These are phyloP conservation scores for Mimumesa dahlbomi DNA, from an alignment of 2,888 invertebrate genomes.

Conservation along the genomic window DNA sequence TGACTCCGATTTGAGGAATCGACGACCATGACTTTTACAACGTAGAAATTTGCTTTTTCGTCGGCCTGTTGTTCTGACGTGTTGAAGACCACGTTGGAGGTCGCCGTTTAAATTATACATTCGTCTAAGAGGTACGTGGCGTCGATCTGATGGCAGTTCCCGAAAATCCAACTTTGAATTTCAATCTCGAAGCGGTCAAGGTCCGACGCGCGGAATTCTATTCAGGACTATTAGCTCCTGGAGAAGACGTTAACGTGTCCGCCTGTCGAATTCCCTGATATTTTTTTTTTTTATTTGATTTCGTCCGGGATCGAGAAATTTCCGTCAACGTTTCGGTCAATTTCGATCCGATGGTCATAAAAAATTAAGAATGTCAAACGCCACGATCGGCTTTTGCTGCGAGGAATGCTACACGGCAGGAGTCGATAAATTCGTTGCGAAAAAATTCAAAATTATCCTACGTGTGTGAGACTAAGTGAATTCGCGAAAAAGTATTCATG, in stretches of 20 bases:
- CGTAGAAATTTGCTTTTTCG: constrained; percentile 1
- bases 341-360: too few species aligned
- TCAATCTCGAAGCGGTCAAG: constrained; percentile 69
- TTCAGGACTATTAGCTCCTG: constrained; percentile 18
- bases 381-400: too few species aligned
- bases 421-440: too few species aligned
- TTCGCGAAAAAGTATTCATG: constrained; percentile 8
- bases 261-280: not conserved
- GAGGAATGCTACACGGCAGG: too few species aligned
- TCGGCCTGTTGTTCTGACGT: constrained; percentile 26
- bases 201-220: constrained; percentile 46
- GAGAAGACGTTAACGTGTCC: constrained; percentile 4
- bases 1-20: not conserved
- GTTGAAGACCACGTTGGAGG: constrained; percentile 52
- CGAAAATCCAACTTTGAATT: constrained; percentile 70
- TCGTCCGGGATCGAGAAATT: too few species aligned
- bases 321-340: too few species aligned
- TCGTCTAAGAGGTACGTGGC: constrained; percentile 57
- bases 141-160: constrained; percentile 64
- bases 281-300: not conserved
- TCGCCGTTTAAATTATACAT: constrained; percentile 71
- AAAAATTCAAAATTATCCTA: not conserved
- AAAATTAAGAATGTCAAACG: too few species aligned
- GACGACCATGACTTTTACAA: not conserved
- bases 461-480: constrained; percentile 1